A percentile compares a stretch with the other conserved stretches of the same genome.
These are phyloP conservation scores for Tretioscincus oriximinensis DNA, from an alignment of 2,113 vertebrate genomes.

Conservation along the genomic window DNA sequence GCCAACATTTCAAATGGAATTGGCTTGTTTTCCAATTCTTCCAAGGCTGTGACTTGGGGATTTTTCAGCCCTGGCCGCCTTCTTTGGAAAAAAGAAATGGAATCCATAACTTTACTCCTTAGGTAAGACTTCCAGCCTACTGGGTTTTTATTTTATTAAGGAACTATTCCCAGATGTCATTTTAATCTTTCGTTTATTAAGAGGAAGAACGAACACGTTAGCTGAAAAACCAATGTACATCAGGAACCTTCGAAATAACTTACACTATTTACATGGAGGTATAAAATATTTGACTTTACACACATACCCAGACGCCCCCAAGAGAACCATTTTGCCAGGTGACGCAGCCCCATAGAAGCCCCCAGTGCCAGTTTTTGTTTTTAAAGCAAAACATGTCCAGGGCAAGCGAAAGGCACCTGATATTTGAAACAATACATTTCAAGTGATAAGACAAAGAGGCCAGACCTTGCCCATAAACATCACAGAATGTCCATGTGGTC, in stretches of 20 bases:
- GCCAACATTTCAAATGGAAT: neutral
- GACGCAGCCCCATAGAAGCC: constrained; percentile 12
- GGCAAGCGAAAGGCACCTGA: constrained; percentile 27
- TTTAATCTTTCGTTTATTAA: constrained; percentile 30
- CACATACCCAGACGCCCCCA: neutral
- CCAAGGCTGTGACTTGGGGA: neutral
- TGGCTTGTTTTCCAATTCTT: neutral
- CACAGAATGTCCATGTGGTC: neutral
- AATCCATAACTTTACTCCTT: neutral
- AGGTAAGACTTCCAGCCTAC: neutral
- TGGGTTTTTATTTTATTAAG: neutral
- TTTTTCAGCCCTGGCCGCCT: neutral
- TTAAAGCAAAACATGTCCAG: neutral
- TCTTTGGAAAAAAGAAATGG: neutral
- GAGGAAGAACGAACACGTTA: constrained; percentile 13
- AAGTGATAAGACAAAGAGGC: neutral
- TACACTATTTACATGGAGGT: constrained; percentile 38
- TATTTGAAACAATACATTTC: constrained; percentile 4
- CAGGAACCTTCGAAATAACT: constrained; percentile 32
- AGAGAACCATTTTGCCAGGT: constrained; percentile 24
- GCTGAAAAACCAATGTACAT: constrained; percentile 37
- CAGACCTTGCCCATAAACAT: neutral
- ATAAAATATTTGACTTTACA: constrained; percentile 24
- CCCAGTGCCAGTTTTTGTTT: neutral
- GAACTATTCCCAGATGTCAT: neutral